Evolutionary conservation across 2,888 invertebrate species (phyloP).

Genomic region (Coelopa pilipes): DNA sequence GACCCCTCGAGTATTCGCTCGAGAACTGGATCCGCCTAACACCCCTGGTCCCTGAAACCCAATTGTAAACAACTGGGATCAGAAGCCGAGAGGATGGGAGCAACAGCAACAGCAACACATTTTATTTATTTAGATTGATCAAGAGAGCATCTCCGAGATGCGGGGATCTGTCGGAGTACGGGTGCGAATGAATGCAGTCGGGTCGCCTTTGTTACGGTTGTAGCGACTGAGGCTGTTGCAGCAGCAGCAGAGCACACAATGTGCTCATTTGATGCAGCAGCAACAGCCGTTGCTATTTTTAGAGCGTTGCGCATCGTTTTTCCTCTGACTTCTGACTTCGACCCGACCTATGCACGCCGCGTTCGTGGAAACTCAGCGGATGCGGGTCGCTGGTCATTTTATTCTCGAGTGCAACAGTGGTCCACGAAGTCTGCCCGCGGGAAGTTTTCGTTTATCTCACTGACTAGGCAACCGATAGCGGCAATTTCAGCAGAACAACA

Average conservation of each 20-base stretch:
- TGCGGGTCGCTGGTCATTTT: background rate
- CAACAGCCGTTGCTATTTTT: slow-evolving; percentile 15
- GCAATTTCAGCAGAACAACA: no score
- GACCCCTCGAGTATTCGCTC: no score
- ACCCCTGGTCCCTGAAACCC: no score
- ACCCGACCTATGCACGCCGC: no score
- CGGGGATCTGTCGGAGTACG: slow-evolving; percentile 1
- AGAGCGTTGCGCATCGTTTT: slow-evolving; percentile 19
- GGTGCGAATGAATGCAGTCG: background rate
- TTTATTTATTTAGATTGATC: background rate
- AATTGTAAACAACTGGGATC: background rate
- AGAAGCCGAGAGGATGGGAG: background rate
- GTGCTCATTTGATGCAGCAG: slow-evolving; percentile 10
- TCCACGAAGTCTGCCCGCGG: no score
- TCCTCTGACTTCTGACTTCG: no score
- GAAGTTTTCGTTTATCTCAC: no score
- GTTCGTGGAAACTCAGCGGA: background rate
- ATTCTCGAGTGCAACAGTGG: background rate
- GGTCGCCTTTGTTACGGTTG: slow-evolving; percentile 6
- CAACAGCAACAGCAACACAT: slow-evolving; percentile 4
- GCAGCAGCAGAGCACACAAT: slow-evolving; percentile 10
- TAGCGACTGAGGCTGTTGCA: background rate
- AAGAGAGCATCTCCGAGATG: background rate
- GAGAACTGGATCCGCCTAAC: no score
- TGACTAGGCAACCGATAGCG: no score